A percentile compares a stretch with the other conserved stretches of the same genome.
Conservation (phyloP, 2,113 vertebrate genomes). For the Mellivora capensis region DNA sequence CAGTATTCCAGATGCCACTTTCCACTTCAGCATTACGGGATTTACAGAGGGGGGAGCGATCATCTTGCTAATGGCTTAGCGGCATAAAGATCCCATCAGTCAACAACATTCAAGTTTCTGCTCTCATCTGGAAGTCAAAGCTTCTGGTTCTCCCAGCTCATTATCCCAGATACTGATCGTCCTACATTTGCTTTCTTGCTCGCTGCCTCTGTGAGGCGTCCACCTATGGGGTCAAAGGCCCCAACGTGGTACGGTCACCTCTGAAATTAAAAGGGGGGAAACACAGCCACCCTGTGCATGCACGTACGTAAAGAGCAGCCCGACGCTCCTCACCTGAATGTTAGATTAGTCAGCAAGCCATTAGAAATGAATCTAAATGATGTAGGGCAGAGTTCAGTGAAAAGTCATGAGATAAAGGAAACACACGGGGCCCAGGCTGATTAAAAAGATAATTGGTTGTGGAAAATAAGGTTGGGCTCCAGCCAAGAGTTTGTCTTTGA, state of each 20-base stretch:
- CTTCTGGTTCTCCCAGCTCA: slow-evolving; percentile 50
- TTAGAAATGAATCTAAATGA: slow-evolving; percentile 52
- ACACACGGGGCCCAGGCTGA: slow-evolving; percentile 14
- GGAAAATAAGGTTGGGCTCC: slow-evolving; percentile 54
- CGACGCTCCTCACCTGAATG: slow-evolving; percentile 20
- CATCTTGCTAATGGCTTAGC: slow-evolving; percentile 32
- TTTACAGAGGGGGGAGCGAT: background rate
- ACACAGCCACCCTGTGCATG: background rate
- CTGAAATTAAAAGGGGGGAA: slow-evolving; percentile 44
- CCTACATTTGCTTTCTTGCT: slow-evolving; percentile 28
- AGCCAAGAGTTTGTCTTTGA: slow-evolving; percentile 63
- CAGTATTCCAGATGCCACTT: slow-evolving; percentile 44
- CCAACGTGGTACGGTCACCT: background rate
- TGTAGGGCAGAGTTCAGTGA: slow-evolving; percentile 43
- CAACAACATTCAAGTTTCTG: slow-evolving; percentile 37
- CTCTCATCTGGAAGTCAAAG: slow-evolving; percentile 55
- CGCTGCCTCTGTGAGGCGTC: background rate
- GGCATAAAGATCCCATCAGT: slow-evolving; percentile 22
- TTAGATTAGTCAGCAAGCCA: slow-evolving; percentile 48
- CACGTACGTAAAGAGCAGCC: background rate
- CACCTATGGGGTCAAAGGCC: slow-evolving; percentile 49
- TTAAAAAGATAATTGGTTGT: slow-evolving; percentile 71
- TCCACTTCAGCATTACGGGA: background rate
- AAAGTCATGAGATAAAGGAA: slow-evolving; percentile 28
- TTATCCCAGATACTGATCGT: slow-evolving; percentile 30